Evolutionary conservation across 1,140 invertebrate genomes (phyloP), one percentile per base, ranked within the genome.

Genomic region (Planococcus citri): DNA sequence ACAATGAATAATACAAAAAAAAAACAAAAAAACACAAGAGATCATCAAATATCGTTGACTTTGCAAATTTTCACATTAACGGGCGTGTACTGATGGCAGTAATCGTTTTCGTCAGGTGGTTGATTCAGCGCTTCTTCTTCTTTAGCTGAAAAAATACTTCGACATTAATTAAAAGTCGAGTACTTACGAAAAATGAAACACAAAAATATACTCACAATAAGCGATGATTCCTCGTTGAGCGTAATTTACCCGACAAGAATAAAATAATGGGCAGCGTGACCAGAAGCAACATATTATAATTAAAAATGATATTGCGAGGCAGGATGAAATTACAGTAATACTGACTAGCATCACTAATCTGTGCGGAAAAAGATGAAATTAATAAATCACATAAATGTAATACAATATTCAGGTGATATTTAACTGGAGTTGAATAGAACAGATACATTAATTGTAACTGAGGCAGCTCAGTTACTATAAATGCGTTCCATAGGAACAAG

Each of bases 201-300:
- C 17, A 4, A 20, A 25, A 24, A 51, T 20, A 25, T 61, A 72
- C 72, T 73, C 73, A 75, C 75, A 71, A 72, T 75, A 76, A 68
- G 75, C 73, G 29, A 76, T 69, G 29, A 75, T 72, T 17, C 73
- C 76, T 29, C 72, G 68, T 27, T 73, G 71, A 3, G 73, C 70
- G 61, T 75, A 77, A 61, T 74, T 73, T 10, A 73, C 73, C 70
- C 74, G 70, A 60, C 76, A 77, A 14, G 73, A 67, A 33, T 73
- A 69, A 61, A 74, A 77, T 10, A 77, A 70, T 6, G 75, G 76
- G 69, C 76, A 77, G n/a, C 68, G 71, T 60, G 74, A 76, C 74
- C 74, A 76, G 69, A 77, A 77, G 70, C 76, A 77, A 70, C 76
- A 77, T 17, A 77, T 67, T 27, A 75, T 68, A 6, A 76, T 73